phyloP scores from a whole-genome alignment of 1,140 invertebrate genomes.

The Meloidogyne hapla region DNA sequence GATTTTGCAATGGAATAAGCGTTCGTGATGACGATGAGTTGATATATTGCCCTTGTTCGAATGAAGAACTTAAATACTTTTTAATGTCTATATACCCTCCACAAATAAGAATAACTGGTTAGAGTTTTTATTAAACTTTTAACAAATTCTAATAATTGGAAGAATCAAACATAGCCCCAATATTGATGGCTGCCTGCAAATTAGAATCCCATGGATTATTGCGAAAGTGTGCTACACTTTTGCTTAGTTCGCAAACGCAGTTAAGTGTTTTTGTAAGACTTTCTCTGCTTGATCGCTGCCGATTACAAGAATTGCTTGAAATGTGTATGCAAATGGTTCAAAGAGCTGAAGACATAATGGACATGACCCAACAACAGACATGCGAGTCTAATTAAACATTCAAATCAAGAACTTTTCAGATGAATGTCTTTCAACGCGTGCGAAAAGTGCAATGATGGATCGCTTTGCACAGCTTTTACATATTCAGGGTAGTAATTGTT shows the following conservation, averaged over 20 bases:
- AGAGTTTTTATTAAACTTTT: neutral
- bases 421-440: constrained; percentile 60
- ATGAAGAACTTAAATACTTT: constrained; percentile 63
- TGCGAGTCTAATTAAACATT: constrained; percentile 53
- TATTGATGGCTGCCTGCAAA: constrained; percentile 63
- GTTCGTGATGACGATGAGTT: constrained; percentile 45
- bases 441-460: constrained; percentile 57
- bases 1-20: constrained; percentile 40
- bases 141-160: neutral
- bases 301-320: constrained; percentile 58
- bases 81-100: constrained; percentile 64
- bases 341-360: constrained; percentile 56
- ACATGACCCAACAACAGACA: constrained; percentile 63
- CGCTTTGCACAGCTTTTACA: constrained; percentile 51
- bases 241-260: constrained; percentile 57
- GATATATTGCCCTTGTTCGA: constrained; percentile 61
- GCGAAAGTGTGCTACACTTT: constrained; percentile 56
- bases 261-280: constrained; percentile 61
- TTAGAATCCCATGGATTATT: constrained; percentile 62
- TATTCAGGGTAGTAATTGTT: constrained; percentile 49
- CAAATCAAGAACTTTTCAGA: constrained; percentile 35
- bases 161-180: constrained; percentile 62
- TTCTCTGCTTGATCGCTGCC: constrained; percentile 60
- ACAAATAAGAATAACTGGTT: constrained; percentile 61
- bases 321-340: constrained; percentile 58